Base-by-base conservation (phyloP, 2,888 invertebrate species). In the Adelognathus sp. region DNA sequence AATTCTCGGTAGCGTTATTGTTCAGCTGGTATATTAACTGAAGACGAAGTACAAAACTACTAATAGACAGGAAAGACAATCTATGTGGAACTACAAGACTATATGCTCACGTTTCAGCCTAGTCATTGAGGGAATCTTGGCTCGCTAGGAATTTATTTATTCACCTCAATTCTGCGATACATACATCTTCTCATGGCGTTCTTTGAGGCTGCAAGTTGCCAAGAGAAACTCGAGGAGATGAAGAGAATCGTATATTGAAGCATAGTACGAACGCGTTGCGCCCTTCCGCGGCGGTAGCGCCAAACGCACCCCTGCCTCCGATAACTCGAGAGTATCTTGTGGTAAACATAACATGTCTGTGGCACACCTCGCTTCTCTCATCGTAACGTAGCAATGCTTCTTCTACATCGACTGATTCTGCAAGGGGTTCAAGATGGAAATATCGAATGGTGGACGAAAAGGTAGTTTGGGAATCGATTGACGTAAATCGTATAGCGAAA, bases 71-170 rank as follows among this genome's bases (percentile, higher is more conserved):
- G 11, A n/a, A n/a, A 6, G 36, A 24, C 11, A 27, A 4, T 39
- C 11, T 14, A 3, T 58, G 9, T 33, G 33, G 9, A 29, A 14
- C 31, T 24, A 16, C n/a, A 9, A 9, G 36, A 9, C 9, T 36
- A 36, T n/a, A 36, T 27, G 24, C 50, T 69, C 27, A 16, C 11
- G 4, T n/a, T 4, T 36, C 14, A 3, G 5, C 64, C 81, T 79
- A 77, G 72, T 77, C 79, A 58, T 66, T 69, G 71, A 71, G 75
- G n/a, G n/a, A n/a, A n/a, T n/a, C n/a, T n/a, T n/a, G n/a, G n/a
- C n/a, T n/a, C n/a, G n/a, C n/a, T n/a, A n/a, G n/a, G n/a, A n/a
- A n/a, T n/a, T n/a, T n/a, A 81, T 81, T 79, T 79, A 81, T 81
- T 81, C 79, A 71, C 71, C 75, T 66, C 64, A 69, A 18, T 46